Conservation (phyloP, 2,797 vertebrate genomes). For the Sebastes paucispinis region DNA sequence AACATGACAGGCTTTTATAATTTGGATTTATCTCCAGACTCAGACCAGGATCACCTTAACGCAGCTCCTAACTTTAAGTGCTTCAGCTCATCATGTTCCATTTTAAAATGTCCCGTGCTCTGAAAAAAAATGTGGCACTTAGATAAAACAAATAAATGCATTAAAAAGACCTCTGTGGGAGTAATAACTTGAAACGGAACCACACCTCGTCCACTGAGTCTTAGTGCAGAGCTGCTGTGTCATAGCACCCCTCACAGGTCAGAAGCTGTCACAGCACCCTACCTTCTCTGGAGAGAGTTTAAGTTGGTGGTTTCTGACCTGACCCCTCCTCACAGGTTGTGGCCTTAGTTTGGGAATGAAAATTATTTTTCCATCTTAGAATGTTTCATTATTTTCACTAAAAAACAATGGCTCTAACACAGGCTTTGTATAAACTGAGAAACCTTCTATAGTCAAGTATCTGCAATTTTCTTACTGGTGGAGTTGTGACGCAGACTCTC, state of each 20-base stretch:
- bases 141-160: neutral
- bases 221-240: neutral
- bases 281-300: neutral
- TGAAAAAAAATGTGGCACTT: neutral
- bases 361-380: neutral
- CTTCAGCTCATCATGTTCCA: neutral
- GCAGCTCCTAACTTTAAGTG: neutral
- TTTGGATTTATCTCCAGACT: neutral
- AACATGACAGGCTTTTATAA: neutral
- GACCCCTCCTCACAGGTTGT: neutral
- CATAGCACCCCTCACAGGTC: conserved; percentile 27
- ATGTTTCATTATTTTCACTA: neutral
- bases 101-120: neutral
- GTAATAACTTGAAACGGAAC: neutral
- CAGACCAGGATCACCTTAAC: neutral
- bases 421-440: neutral
- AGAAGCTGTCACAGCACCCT: neutral
- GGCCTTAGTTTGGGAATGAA: neutral
- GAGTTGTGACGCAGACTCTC: neutral
- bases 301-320: neutral
- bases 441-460: too few species aligned
- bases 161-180: neutral
- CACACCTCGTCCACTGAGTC: neutral
- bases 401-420: neutral
- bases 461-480: neutral